These are phyloP conservation scores for Macrobrachium nipponense DNA, from an alignment of 1,140 invertebrate genomes.

Conservation along the genomic window DNA sequence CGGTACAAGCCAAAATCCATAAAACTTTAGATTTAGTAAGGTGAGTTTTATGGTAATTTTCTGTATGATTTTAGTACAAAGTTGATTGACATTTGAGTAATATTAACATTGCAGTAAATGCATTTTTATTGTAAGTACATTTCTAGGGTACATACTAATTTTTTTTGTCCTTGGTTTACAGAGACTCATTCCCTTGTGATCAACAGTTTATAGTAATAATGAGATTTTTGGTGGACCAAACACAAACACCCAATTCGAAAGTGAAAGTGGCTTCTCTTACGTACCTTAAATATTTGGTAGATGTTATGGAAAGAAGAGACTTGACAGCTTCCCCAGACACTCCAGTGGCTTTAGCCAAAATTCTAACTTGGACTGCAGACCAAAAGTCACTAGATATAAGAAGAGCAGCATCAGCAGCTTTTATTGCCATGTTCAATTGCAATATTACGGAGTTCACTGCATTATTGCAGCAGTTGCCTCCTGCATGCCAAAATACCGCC, in stretches of 20 bases:
- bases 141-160: background rate
- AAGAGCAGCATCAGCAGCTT: slow-evolving; percentile 80
- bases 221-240: slow-evolving; percentile 87
- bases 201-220: slow-evolving; percentile 76
- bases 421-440: slow-evolving; percentile 86
- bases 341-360: slow-evolving; percentile 70
- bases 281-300: slow-evolving; percentile 80
- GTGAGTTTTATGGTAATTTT: slow-evolving; percentile 68
- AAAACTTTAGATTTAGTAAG: slow-evolving; percentile 87
- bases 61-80: background rate
- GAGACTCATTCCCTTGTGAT: slow-evolving; percentile 76
- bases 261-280: slow-evolving; percentile 82
- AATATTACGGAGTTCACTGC: slow-evolving; percentile 86
- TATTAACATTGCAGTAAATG: background rate
- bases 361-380: slow-evolving; percentile 72
- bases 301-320: slow-evolving; percentile 70
- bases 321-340: slow-evolving; percentile 68
- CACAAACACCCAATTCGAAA: slow-evolving; percentile 89
- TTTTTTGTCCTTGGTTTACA: slow-evolving; percentile 65
- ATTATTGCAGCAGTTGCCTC: slow-evolving; percentile 81
- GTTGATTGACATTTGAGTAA: background rate
- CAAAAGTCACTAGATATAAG: slow-evolving; percentile 80
- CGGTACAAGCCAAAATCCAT: slow-evolving; percentile 89
- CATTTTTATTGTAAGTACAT: background rate
- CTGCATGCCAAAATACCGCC: slow-evolving; percentile 79